These are phyloP conservation scores for Tragopan temminckii DNA, from an alignment of 2,797 vertebrate genomes.

Conservation along the genomic window DNA sequence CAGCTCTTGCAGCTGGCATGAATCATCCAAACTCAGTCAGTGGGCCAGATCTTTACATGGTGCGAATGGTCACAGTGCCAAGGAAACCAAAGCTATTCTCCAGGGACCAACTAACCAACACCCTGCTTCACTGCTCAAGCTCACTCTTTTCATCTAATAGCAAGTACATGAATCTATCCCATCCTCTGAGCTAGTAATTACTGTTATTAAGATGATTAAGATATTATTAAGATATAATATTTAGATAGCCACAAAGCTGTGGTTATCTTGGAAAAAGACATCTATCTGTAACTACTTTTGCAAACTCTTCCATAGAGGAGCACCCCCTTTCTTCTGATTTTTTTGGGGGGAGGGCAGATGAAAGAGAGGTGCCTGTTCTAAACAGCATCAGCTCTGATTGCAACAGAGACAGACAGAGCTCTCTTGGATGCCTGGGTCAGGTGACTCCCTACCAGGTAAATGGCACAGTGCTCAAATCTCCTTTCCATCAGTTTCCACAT, in stretches of 20 bases:
- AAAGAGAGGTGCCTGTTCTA: neutral
- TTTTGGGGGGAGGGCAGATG: neutral
- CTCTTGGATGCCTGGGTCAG: neutral
- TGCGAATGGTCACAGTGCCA: neutral
- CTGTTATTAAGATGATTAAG: neutral
- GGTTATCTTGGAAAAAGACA: neutral
- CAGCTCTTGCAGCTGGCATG: conserved; percentile 1
- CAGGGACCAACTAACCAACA: neutral
- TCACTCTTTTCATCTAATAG: neutral
- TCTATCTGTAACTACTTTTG: neutral
- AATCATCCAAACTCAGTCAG: neutral
- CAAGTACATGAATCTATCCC: neutral
- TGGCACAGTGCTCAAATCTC: neutral
- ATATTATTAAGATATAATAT: neutral
- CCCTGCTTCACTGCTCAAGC: neutral
- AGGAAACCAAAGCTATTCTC: neutral
- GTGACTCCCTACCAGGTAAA: neutral
- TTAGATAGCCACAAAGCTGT: neutral
- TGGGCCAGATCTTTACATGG: neutral
- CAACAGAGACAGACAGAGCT: neutral
- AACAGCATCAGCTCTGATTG: neutral
- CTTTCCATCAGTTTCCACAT: neutral
- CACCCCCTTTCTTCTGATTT: neutral
- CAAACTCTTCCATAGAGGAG: neutral
- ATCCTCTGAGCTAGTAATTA: neutral